A percentile compares a stretch with the other conserved stretches of the same genome.
phyloP scores from a whole-genome alignment of 1,140 invertebrate species.

The Neodiprion pinetum region DNA sequence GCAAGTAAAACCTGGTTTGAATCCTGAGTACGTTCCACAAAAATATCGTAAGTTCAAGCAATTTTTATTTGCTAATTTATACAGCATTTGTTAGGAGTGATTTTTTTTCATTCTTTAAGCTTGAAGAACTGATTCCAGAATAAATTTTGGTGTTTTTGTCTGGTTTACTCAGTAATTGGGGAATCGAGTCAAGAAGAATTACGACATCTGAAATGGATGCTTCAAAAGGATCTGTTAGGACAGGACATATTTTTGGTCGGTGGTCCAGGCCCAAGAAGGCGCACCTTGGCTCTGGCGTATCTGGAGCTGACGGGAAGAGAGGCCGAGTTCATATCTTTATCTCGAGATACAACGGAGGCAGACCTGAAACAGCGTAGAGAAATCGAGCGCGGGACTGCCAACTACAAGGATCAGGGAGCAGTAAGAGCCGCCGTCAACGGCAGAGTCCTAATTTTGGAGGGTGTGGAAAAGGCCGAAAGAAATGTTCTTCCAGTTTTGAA shows the following conservation, averaged over 20 bases:
- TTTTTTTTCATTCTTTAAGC: constrained; percentile 21
- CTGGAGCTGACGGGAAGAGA: constrained; percentile 88
- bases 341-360: constrained; percentile 94
- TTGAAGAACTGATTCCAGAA: constrained; percentile 14
- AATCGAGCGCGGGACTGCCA: constrained; percentile 84
- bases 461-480: constrained; percentile 96
- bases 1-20: constrained; percentile 67
- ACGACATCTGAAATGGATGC: constrained; percentile 89
- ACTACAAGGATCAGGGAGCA: constrained; percentile 95
- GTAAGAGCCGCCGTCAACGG: constrained; percentile 90
- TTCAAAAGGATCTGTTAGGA: constrained; percentile 89
- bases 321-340: constrained; percentile 92
- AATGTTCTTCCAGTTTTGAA: constrained; percentile 98
- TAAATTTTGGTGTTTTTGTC: constrained; percentile 33
- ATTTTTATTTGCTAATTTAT: neutral
- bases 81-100: constrained; percentile 25
- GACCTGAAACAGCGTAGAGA: constrained; percentile 96
- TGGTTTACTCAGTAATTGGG: constrained; percentile 34
- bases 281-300: constrained; percentile 86
- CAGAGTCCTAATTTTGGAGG: constrained; percentile 91
- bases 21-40: constrained; percentile 82
- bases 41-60: constrained; percentile 77
- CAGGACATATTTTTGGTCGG: constrained; percentile 97
- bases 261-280: constrained; percentile 80
- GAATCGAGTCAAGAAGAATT: constrained; percentile 74